These are phyloP conservation scores for Agonopterix alstromeriana DNA, from an alignment of 2,888 invertebrate species.

Conservation along the genomic window DNA sequence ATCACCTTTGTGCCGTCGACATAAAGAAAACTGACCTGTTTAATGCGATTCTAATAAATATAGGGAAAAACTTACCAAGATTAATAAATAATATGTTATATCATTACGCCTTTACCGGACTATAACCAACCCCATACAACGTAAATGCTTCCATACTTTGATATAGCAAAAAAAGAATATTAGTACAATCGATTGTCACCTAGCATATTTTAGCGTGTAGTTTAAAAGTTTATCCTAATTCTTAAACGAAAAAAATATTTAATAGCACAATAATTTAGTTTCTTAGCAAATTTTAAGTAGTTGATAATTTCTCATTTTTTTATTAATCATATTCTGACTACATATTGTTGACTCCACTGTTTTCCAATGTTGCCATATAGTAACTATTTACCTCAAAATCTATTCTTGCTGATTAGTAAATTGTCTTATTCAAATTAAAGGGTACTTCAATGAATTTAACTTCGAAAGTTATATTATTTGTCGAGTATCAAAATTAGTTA, in stretches of 20 bases:
- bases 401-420: conserved; percentile 15
- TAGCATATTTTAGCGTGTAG: conserved; percentile 39
- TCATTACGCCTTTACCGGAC: too few relatives aligned
- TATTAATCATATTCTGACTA: conserved; percentile 11
- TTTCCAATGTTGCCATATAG: conserved; percentile 68
- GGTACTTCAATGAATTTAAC: too few relatives aligned
- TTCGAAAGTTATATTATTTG: too few relatives aligned
- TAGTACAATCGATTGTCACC: conserved; percentile 63
- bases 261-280: conserved; percentile 50
- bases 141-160: conserved; percentile 38
- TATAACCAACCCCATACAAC: conserved; percentile 33
- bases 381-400: conserved; percentile 63
- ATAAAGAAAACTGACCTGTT: too few relatives aligned
- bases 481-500: too few relatives aligned
- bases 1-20: too few relatives aligned
- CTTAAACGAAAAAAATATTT: conserved; percentile 11
- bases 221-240: conserved; percentile 29
- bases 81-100: too few relatives aligned
- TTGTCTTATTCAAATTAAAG: too few relatives aligned
- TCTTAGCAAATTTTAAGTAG: conserved; percentile 43
- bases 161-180: conserved; percentile 36
- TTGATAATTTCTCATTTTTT: conserved; percentile 29
- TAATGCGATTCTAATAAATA: too few relatives aligned
- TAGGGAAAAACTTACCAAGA: too few relatives aligned
- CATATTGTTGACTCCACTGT: conserved; percentile 20